These are phyloP conservation scores for Chascanopsetta lugubris DNA, from an alignment of 2,113 vertebrate species.

Conservation along the genomic window DNA sequence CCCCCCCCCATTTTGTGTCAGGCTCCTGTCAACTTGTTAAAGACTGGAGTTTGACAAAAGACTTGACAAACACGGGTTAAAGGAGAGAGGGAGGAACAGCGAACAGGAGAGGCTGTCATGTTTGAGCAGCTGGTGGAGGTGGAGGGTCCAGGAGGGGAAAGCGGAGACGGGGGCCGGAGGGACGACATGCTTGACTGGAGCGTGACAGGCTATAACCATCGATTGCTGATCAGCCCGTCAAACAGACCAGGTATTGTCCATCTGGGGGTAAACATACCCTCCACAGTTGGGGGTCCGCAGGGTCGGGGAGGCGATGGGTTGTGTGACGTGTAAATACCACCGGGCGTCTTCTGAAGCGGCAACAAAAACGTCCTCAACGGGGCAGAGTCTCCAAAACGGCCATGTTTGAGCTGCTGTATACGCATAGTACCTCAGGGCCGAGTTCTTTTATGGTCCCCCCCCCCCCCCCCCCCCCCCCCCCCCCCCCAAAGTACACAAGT, in stretches of 20 bases:
- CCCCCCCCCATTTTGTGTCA: conserved; percentile 45
- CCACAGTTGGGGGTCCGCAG: conserved; percentile 18
- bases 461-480: conserved; percentile 51
- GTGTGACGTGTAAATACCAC: conserved; percentile 51
- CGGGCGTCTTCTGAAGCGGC: background rate
- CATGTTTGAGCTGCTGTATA: conserved; percentile 35
- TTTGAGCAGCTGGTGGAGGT: conserved; percentile 70
- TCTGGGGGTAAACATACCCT: conserved; percentile 45
- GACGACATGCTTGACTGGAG: conserved; percentile 38
- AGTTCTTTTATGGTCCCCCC: conserved; percentile 51
- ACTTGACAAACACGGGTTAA: conserved; percentile 44
- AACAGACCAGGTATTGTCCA: conserved; percentile 51
- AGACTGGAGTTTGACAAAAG: conserved; percentile 40
- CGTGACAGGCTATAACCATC: conserved; percentile 36
- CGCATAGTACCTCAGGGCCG: conserved; percentile 28
- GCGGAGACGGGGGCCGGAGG: conserved; percentile 17
- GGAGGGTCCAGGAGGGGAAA: conserved; percentile 15
- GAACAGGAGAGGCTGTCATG: conserved; percentile 42
- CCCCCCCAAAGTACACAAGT: conserved; percentile 56
- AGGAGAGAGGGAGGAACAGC: conserved; percentile 8
- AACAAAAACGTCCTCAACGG: background rate
- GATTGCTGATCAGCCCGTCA: conserved; percentile 58
- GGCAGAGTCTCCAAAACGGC: conserved; percentile 39
- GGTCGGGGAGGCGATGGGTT: conserved; percentile 7
- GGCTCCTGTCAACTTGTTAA: conserved; percentile 28